These are phyloP conservation scores for Drosophila lacicola DNA, from an alignment of 2,888 invertebrate species.

Conservation along the genomic window DNA sequence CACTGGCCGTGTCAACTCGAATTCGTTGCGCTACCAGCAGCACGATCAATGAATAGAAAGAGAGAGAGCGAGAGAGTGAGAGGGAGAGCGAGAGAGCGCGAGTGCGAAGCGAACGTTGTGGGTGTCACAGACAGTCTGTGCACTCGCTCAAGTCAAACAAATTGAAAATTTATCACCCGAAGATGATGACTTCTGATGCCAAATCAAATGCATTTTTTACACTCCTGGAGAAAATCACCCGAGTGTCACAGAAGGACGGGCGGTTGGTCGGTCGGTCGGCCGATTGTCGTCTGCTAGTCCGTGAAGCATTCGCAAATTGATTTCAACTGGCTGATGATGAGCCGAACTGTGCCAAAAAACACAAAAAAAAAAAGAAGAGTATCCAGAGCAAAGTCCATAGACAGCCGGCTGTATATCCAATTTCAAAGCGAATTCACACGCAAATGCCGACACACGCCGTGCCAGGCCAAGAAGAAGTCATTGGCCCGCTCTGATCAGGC, in stretches of 20 bases:
- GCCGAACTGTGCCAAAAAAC: constrained; percentile 44
- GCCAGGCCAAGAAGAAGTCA: constrained; percentile 46
- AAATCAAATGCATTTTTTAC: constrained; percentile 73
- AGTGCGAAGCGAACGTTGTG: constrained; percentile 18
- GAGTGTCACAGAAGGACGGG: constrained; percentile 45
- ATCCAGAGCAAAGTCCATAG: constrained; percentile 38
- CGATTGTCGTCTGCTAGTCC: constrained; percentile 25
- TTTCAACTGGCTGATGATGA: constrained; percentile 61
- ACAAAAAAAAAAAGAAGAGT: background rate
- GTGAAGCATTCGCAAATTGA: constrained; percentile 75
- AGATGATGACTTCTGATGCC: constrained; percentile 72
- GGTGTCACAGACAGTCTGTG: constrained; percentile 39
- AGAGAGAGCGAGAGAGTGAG: background rate
- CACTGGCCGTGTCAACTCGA: constrained; percentile 61
- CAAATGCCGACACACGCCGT: constrained; percentile 62
- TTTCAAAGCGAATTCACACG: constrained; percentile 82
- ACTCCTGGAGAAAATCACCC: constrained; percentile 36
- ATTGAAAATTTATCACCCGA: constrained; percentile 77
- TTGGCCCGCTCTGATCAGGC: constrained; percentile 43
- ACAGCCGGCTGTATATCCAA: constrained; percentile 48
- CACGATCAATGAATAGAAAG: constrained; percentile 22
- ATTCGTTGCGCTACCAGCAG: constrained; percentile 74
- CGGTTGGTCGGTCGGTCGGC: background rate
- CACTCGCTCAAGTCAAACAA: constrained; percentile 73
- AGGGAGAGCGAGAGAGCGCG: background rate